Evolutionary conservation across 2,113 vertebrate species (phyloP), one percentile per base, ranked within the genome.

Genomic region (Otolemur garnettii): DNA sequence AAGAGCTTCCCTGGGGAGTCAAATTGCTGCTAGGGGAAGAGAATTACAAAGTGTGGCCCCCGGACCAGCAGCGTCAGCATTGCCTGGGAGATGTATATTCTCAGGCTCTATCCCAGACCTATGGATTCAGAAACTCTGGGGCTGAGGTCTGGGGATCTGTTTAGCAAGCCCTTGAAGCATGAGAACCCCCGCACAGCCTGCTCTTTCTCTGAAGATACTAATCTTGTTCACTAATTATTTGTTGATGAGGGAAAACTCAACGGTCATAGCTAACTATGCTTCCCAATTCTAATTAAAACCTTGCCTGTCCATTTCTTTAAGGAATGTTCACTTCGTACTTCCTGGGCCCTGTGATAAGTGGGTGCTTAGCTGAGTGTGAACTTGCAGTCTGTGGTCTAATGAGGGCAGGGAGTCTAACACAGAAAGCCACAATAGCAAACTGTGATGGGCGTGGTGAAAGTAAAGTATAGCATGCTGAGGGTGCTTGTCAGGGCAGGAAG

Each of bases 141-240:
- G n/a, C 15, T 21, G 68, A 55, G 18, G 28, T 5, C 26, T 83
- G 74, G 50, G 57, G 14, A 24, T 64, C 15, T 22, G 80, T 26
- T 38, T 17, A 4, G 1, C 1, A 24, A 24, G 55, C 6, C 10
- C 8, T 3, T 15, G 2, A 14, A 8, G 19, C 15, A 38, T 35
- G 30, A 30, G 64, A 66, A 38, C 11, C 28, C 14, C 45, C 6
- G 59, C 11, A 11, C 2, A n/a, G 18, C 21, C 5, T 13, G 11
- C 15, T 11, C 26, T 0, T 92, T 35, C 21, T 68, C 78, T 90
- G 78, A 5, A 77, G 83, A n/a, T 14, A 38, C 5, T 3, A 22
- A 42, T 30, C 24, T 12, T 86, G 21, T 66, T 88, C 28, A 18
- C 42, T 35, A 22, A 26, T 35, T 81, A 2, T 42, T 66, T 66